Evolutionary conservation across 2,113 vertebrate genomes (phyloP).

Genomic region (Pardalotus punctatus): DNA sequence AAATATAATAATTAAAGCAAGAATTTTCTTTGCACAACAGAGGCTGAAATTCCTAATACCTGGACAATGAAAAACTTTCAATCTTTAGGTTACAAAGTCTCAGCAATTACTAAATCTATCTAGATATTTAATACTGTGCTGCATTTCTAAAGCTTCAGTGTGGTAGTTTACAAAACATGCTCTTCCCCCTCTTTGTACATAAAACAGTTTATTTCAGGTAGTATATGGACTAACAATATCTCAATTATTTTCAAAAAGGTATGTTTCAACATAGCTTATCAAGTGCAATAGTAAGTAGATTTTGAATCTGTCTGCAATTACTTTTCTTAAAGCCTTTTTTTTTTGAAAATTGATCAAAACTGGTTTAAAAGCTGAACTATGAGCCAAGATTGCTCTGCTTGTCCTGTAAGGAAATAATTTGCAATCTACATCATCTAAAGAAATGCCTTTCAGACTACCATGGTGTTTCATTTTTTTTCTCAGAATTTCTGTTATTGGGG

Average conservation of each 20-base stretch:
- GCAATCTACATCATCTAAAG: background rate
- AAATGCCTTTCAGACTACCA: background rate
- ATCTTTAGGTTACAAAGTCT: background rate
- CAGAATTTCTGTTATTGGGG: background rate
- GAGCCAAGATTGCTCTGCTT: background rate
- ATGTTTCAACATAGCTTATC: background rate
- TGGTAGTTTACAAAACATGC: background rate
- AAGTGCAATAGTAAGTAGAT: background rate
- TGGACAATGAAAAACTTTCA: background rate
- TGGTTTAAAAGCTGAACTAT: background rate
- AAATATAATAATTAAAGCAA: background rate
- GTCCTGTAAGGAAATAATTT: constrained; percentile 4
- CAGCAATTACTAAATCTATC: background rate
- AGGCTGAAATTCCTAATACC: background rate
- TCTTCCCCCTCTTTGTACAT: background rate
- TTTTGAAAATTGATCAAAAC: constrained; percentile 18
- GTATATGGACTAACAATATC: background rate
- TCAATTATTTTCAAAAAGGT: background rate
- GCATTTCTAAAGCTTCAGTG: background rate
- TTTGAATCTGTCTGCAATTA: background rate
- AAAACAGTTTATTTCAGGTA: background rate
- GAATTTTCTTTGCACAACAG: background rate
- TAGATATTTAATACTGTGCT: background rate
- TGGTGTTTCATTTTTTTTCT: background rate
- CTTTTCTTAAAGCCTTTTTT: background rate